phyloP scores from a whole-genome alignment of 2,113 vertebrate genomes.

The Megaleporinus macrocephalus region DNA sequence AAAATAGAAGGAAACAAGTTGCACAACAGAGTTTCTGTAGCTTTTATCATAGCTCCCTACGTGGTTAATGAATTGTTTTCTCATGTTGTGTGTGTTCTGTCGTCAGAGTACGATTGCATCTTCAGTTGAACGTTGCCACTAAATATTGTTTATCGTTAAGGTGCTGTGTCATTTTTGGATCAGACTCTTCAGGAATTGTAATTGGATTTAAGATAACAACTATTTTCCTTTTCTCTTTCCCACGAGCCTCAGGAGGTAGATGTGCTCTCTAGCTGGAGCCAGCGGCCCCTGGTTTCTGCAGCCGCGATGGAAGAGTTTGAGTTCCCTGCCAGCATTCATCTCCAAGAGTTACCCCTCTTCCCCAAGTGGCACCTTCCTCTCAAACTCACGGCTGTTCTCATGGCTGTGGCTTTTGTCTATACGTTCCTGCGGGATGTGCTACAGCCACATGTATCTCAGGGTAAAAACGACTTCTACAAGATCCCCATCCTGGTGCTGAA shows the following conservation, averaged over 20 bases:
- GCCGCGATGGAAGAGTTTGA: slow-evolving; percentile 65
- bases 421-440: slow-evolving; percentile 80
- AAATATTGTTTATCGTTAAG: slow-evolving; percentile 19
- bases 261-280: neutral
- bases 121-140: neutral
- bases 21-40: too few relatives aligned
- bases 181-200: neutral
- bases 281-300: neutral
- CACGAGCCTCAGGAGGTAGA: slow-evolving; percentile 5
- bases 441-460: slow-evolving; percentile 75
- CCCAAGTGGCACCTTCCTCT: slow-evolving; percentile 81
- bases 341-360: slow-evolving; percentile 74
- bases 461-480: slow-evolving; percentile 81
- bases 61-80: neutral
- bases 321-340: slow-evolving; percentile 58
- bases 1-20: too few relatives aligned
- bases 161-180: slow-evolving; percentile 11
- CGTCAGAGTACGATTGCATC: neutral
- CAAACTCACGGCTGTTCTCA: slow-evolving; percentile 71
- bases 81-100: neutral
- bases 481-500: slow-evolving; percentile 85
- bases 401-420: slow-evolving; percentile 78
- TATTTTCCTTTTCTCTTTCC: neutral
- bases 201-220: slow-evolving; percentile 1
- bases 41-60: too few relatives aligned